Evolutionary conservation across 2,113 vertebrate genomes (phyloP).

Genomic region (Sinocyclocheilus anophthalmus): DNA sequence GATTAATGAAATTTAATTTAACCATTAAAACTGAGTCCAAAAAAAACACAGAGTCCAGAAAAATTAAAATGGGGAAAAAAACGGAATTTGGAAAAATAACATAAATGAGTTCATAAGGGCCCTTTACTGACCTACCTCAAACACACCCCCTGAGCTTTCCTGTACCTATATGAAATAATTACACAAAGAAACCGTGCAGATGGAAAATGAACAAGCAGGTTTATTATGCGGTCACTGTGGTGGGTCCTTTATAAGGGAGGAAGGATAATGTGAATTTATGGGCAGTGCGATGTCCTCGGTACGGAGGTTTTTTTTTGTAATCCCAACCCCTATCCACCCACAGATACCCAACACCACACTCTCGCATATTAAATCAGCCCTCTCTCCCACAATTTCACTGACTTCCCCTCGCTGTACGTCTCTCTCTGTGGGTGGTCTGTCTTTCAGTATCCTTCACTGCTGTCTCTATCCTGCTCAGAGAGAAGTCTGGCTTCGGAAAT

Average conservation of each 20-base stretch:
- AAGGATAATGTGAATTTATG: too few relatives aligned
- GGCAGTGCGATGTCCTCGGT: too few relatives aligned
- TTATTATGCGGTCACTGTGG: conserved; percentile 15
- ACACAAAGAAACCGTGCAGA: not conserved
- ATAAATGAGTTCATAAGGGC: too few relatives aligned
- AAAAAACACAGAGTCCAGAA: too few relatives aligned
- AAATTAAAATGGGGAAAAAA: too few relatives aligned
- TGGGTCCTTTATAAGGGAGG: conserved; percentile 35
- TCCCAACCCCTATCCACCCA: not conserved
- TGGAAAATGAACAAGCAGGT: conserved; percentile 40
- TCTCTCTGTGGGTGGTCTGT: conserved; percentile 37
- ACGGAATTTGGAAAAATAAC: not conserved
- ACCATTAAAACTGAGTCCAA: too few relatives aligned
- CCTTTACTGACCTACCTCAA: not conserved
- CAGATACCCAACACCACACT: conserved; percentile 14
- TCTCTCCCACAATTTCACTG: not conserved
- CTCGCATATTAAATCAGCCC: conserved; percentile 39
- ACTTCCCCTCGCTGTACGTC: not conserved
- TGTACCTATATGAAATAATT: not conserved
- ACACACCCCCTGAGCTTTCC: not conserved
- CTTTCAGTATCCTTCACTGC: not conserved
- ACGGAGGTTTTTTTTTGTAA: conserved; percentile 32
- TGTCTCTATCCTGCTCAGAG: not conserved
- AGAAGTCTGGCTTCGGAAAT: conserved; percentile 22
- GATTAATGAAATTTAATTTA: too few relatives aligned